Conservation (phyloP, 2,888 invertebrate genomes). For the Lysandra coridon region DNA sequence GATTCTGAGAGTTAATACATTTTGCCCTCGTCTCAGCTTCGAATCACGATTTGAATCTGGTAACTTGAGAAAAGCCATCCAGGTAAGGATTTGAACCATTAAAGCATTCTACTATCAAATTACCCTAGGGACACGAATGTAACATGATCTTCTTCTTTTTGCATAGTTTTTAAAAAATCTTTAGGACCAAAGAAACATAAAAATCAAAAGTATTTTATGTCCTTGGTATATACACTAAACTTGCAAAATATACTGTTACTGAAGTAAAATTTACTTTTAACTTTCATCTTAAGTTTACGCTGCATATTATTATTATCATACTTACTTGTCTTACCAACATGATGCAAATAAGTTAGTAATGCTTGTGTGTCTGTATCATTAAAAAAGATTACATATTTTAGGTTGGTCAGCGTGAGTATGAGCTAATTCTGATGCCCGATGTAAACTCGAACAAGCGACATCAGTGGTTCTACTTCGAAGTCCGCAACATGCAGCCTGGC, state of each 20-base stretch:
- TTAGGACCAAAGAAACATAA: not conserved
- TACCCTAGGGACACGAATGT: not conserved
- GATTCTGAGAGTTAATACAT: slow-evolving; percentile 63
- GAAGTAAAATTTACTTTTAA: no score
- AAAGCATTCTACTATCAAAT: slow-evolving; percentile 21
- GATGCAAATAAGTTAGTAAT: no score
- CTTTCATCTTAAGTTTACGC: no score
- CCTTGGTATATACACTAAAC: not conserved
- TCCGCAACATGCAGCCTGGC: slow-evolving; percentile 87
- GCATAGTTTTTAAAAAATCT: not conserved
- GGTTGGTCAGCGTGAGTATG: slow-evolving; percentile 89
- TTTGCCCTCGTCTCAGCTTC: slow-evolving; percentile 81
- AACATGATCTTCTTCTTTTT: not conserved
- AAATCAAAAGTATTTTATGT: not conserved
- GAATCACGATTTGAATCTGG: slow-evolving; percentile 94
- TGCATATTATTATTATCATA: no score
- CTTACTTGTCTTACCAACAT: no score
- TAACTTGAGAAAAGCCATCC: slow-evolving; percentile 89
- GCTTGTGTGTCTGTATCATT: not conserved
- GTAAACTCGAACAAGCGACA: slow-evolving; percentile 89
- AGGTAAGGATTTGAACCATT: slow-evolving; percentile 66
- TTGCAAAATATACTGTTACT: no score
- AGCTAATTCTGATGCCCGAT: slow-evolving; percentile 90
- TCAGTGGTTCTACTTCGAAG: slow-evolving; percentile 96
- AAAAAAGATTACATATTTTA: slow-evolving; percentile 52